Conservation (phyloP, 2,113 vertebrate species). For the Mobula birostris region DNA sequence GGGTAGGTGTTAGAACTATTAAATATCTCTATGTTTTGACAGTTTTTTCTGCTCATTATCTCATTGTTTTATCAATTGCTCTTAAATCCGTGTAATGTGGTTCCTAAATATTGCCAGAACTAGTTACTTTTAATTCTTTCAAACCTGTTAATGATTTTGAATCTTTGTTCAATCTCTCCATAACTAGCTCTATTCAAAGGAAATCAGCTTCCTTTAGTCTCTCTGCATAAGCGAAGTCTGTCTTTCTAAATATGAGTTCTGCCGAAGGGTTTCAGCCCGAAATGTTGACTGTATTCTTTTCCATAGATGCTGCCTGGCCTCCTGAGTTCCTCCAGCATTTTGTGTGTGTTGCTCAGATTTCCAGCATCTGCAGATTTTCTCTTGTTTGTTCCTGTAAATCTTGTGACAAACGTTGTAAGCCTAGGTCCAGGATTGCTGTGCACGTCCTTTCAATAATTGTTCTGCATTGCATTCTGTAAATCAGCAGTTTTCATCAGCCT, state of each 20-base stretch:
- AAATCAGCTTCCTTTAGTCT: background rate
- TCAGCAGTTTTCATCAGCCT: background rate
- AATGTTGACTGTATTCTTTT: no score
- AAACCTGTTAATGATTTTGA: no score
- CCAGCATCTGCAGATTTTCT: no score
- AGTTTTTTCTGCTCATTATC: background rate
- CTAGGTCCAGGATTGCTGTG: background rate
- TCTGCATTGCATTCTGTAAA: background rate
- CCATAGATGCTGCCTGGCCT: no score
- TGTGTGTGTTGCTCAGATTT: no score
- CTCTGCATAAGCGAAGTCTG: background rate
- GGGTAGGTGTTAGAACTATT: slow-evolving; percentile 60
- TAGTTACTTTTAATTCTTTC: no score
- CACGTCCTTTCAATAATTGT: background rate
- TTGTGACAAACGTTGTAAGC: no score
- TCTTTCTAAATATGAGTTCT: background rate
- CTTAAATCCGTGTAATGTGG: background rate
- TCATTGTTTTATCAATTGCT: background rate
- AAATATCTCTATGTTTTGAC: background rate
- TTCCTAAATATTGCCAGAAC: background rate
- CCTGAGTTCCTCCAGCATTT: no score
- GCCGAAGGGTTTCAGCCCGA: no score
- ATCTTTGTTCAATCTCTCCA: no score
- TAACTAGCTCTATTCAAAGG: no score
- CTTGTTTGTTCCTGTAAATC: no score